phyloP scores from a whole-genome alignment of 2,113 vertebrate species.

The Calypte anna region DNA sequence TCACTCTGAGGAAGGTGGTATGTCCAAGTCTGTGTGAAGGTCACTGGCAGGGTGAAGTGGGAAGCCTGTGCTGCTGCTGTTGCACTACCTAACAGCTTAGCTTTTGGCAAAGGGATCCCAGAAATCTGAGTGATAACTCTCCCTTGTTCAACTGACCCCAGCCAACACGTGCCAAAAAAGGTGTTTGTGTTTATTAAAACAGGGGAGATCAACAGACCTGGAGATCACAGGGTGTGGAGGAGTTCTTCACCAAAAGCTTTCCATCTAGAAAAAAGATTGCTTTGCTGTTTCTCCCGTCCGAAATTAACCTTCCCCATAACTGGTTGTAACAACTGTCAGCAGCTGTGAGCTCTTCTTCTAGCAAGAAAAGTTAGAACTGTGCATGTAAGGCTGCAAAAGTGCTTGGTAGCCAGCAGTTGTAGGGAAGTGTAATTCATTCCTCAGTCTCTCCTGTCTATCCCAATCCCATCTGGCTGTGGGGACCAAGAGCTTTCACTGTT shows the following conservation, averaged over 20 bases:
- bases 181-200: not conserved
- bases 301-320: not conserved
- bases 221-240: not conserved
- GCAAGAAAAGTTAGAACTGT: not conserved
- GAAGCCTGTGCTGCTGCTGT: conserved; percentile 55
- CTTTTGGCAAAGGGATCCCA: conserved; percentile 44
- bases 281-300: not conserved
- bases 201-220: not conserved
- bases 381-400: not conserved
- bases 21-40: conserved; percentile 68
- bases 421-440: not conserved
- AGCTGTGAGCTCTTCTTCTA: not conserved
- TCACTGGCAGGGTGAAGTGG: conserved; percentile 56
- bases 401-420: not conserved
- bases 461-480: not conserved
- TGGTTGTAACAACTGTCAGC: not conserved
- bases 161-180: conserved; percentile 23
- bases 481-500: not conserved
- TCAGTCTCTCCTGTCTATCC: not conserved
- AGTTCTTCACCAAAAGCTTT: conserved; percentile 36
- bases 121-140: conserved; percentile 20
- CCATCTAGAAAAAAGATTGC: not conserved
- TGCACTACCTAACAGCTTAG: conserved; percentile 48
- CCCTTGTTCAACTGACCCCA: not conserved
- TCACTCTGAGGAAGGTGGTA: conserved; percentile 39